Evolutionary conservation across 2,113 vertebrate species (phyloP), one percentile per base, ranked within the genome.

Genomic region (Columba livia): DNA sequence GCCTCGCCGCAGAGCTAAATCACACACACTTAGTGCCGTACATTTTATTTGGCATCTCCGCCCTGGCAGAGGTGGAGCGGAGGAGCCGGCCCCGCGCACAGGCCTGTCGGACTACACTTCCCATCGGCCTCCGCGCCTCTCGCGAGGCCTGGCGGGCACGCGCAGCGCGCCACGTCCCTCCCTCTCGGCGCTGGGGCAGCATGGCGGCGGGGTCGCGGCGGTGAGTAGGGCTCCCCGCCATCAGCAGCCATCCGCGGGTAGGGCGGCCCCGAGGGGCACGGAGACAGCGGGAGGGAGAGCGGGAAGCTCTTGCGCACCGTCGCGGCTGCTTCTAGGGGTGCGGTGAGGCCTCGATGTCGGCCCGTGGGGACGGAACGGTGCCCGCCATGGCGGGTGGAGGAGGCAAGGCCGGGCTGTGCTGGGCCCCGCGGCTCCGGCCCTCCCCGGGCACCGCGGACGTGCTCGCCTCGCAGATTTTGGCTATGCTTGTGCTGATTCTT

Each of bases 161-260:
- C 40, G 15, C 42, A 8, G 31, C 18, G 23, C 8, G 5, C 3
- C 0, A 7, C 1, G 8, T 0, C 1, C 1, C 1, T 21, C 5
- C 6, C 2, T 11, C 61, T 3, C 5, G 24, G 44, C 0, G 1
- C 0, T 0, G 21, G 8, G 13, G 0, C 3, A 4, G 2, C 6
- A 48, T 81, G 93, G 90, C 12, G 12, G 40, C 1, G 0, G 5
- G 0, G 10, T 1, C 0, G 12, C 0, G 11, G 32, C 0, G 92
- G 93, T 94, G 62, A 89, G 95, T n/a, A 0, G 4, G 12, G 2
- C 1, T 2, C 5, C 3, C 1, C 3, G 23, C 5, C 2, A 96
- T 97, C 95, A 2, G 2, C 5, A 4, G 28, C 5, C 66, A 97
- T 97, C 97, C 38, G 71, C 32, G 16, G 61, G 15, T 26, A 16